Conservation (phyloP, 2,113 vertebrate species). For the Maccullochella peelii region DNA sequence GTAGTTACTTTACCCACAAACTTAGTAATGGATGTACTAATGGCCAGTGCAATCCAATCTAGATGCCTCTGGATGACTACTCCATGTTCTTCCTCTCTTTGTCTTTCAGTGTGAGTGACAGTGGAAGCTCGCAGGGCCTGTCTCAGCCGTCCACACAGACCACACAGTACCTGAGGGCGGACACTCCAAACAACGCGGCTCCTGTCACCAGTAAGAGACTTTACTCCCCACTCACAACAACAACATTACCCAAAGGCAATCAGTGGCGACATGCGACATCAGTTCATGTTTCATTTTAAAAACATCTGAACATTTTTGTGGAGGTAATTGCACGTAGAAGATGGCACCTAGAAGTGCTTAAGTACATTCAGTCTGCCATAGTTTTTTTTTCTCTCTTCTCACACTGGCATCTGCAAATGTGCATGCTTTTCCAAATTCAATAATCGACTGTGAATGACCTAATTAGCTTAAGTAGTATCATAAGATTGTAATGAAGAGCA, state of each 20-base stretch:
- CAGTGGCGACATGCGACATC: background rate
- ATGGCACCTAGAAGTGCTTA: background rate
- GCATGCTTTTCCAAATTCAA: conserved; percentile 70
- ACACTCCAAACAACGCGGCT: conserved; percentile 97
- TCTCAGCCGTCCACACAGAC: conserved; percentile 99
- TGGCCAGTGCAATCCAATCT: background rate
- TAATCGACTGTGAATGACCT: conserved; percentile 68
- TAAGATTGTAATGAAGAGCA: conserved; percentile 64
- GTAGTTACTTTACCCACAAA: background rate
- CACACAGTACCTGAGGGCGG: conserved; percentile 97
- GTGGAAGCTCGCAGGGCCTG: conserved; percentile 96
- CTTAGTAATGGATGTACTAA: background rate
- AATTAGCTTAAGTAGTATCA: conserved; percentile 73
- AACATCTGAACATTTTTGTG: background rate
- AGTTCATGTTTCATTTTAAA: background rate
- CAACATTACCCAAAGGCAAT: background rate
- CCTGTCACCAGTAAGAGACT: conserved; percentile 96
- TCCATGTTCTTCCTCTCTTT: conserved; percentile 34
- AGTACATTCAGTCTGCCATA: background rate
- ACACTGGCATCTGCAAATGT: conserved; percentile 33
- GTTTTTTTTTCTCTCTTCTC: conserved; percentile 9
- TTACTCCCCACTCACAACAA: conserved; percentile 9
- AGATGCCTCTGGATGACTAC: background rate
- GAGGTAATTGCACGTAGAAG: background rate
- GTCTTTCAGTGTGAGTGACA: conserved; percentile 92